Base-by-base conservation (phyloP, 2,113 vertebrate genomes). In the Fulica atra region DNA sequence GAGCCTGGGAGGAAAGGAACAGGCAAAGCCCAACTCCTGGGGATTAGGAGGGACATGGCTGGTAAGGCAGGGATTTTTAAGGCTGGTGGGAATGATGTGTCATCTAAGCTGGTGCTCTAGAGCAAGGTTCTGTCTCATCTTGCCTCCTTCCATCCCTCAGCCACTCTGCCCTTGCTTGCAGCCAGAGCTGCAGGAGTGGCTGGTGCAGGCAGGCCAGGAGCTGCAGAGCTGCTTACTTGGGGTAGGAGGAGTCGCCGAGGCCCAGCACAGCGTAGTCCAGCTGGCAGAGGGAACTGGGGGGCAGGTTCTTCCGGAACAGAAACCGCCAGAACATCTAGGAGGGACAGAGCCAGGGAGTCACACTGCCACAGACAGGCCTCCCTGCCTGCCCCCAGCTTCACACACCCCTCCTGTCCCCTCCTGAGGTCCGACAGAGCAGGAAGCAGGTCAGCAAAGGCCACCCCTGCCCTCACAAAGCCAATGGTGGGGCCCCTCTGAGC, bases 201-300 rank as follows among this genome's bases (percentile, higher is more conserved):
- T 65, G 26, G 11, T 5, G 0, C 3, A 1, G 33, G 31, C 36
- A 57, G 29, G n/a, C 13, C 42, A 48, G 53, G 76, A 86, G 69
- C 48, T 1, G 0, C 53, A 28, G 28, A 57, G 53, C 78, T 82
- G 97, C 98, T 98, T 94, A 99, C 99, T 99, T 99, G 87, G 99
- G 93, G 33, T 99, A 99, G 2, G 99, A 99, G 11, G 99, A 99
- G 95, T 99, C 99, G 0, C 99, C 99, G 0, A 99, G 98, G 86
- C 99, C 99, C 92, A 99, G 96, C 26, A 99, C 97, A 0, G 99
- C 98, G 9, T 98, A 99, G 97, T 99, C 99, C 96, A 99, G 97
- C 64, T 96, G 98, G 94, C 98, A 98, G 84, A 99, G 98, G 57
- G 99, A 98, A 11, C 97, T 82, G 0, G 91, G 83, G 0, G 98